Evolutionary conservation across 1,140 invertebrate species (phyloP).

Genomic region (Achatina immaculata): DNA sequence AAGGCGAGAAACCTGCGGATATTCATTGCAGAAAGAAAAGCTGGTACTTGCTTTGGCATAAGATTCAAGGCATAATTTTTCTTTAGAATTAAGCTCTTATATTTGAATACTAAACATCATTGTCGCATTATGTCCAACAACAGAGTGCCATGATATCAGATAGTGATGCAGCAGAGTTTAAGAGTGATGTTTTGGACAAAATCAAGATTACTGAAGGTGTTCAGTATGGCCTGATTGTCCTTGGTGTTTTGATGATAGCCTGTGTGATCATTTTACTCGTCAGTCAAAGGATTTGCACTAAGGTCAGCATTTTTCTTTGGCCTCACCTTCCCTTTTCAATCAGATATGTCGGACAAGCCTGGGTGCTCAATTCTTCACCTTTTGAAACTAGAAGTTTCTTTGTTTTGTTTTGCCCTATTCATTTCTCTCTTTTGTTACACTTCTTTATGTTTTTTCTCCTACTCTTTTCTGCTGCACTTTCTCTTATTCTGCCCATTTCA

Average conservation of each 20-base stretch:
- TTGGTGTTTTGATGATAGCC: conserved; percentile 16
- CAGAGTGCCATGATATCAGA: conserved; percentile 33
- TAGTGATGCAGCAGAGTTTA: conserved; percentile 10
- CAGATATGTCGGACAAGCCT: no score
- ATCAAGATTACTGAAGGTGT: conserved; percentile 13
- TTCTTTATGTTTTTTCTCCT: no score
- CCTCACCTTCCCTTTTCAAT: not conserved
- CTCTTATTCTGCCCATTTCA: no score
- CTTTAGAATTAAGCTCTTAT: no score
- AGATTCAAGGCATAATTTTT: no score
- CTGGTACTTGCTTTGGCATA: no score
- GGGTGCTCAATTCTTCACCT: no score
- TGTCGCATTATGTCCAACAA: no score
- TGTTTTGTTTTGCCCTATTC: not conserved
- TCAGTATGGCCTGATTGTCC: conserved; percentile 25
- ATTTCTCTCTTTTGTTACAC: not conserved
- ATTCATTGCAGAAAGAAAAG: no score
- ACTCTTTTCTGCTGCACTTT: no score
- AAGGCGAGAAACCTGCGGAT: no score
- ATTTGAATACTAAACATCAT: no score
- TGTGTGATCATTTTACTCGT: conserved; percentile 20
- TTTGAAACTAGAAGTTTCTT: not conserved
- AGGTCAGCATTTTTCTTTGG: conserved; percentile 3
- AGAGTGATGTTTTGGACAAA: conserved; percentile 20
- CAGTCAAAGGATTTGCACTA: not conserved